phyloP scores from a whole-genome alignment of 2,113 vertebrate species.

The Eudyptes chrysolophus region DNA sequence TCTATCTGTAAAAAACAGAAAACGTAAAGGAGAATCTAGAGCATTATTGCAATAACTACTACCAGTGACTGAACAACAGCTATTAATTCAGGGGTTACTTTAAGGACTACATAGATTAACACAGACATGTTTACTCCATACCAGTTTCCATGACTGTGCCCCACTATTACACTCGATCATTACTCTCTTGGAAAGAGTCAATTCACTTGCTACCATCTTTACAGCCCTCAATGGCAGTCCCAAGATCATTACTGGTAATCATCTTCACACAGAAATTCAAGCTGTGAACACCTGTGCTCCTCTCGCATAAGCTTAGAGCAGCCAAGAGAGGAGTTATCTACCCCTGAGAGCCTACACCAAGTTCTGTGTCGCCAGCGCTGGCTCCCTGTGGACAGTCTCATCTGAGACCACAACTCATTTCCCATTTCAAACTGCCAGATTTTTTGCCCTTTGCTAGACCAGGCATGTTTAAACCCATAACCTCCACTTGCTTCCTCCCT shows the following conservation, averaged over 20 bases:
- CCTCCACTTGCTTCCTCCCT: background rate
- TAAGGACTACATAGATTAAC: background rate
- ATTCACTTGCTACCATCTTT: background rate
- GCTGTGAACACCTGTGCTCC: background rate
- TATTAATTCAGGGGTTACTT: background rate
- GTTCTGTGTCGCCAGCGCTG: fast-evolving
- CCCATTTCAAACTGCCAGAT: background rate
- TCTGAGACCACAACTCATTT: background rate
- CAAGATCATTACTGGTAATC: background rate
- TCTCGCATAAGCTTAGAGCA: background rate
- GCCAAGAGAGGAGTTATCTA: background rate
- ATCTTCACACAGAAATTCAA: background rate
- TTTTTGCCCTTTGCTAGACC: background rate
- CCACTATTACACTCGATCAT: background rate
- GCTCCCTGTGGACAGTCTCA: background rate
- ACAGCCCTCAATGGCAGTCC: background rate
- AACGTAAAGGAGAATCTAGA: background rate
- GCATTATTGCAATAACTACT: background rate
- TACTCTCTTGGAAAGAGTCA: background rate
- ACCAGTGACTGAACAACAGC: background rate
- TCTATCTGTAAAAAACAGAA: background rate
- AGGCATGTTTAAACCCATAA: background rate
- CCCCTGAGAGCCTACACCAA: background rate
- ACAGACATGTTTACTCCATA: background rate
- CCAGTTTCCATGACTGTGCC: background rate